A percentile compares a stretch with the other conserved stretches of the same genome.
These are phyloP conservation scores for Sphaeridia pumilis DNA, from an alignment of 2,888 invertebrate genomes.

Conservation along the genomic window DNA sequence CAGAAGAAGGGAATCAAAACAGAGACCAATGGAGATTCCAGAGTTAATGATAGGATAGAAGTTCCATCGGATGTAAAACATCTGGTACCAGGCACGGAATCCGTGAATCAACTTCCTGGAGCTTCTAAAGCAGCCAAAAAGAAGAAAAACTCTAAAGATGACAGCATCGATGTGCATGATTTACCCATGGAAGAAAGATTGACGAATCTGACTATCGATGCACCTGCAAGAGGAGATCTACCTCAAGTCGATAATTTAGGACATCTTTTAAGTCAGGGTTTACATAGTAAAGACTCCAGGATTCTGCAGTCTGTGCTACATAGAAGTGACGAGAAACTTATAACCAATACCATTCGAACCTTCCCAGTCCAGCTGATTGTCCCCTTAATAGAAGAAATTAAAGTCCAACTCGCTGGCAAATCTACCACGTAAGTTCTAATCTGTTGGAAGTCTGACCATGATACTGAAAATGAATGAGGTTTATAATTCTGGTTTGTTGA, in stretches of 20 bases:
- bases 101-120: slow-evolving; percentile 21
- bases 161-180: slow-evolving; percentile 38
- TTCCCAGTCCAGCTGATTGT: slow-evolving; percentile 65
- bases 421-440: slow-evolving; percentile 51
- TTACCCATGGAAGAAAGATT: slow-evolving; percentile 72
- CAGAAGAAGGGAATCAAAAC: slow-evolving; percentile 12
- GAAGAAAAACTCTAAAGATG: slow-evolving; percentile 38
- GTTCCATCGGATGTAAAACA: slow-evolving; percentile 45
- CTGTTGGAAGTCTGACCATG: neutral
- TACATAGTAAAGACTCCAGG: slow-evolving; percentile 68
- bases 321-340: slow-evolving; percentile 53
- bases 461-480: neutral
- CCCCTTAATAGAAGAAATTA: slow-evolving; percentile 60
- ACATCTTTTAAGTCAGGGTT: slow-evolving; percentile 63
- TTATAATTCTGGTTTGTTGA: slow-evolving; percentile 1
- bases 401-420: slow-evolving; percentile 54
- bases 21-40: neutral
- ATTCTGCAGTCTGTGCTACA: slow-evolving; percentile 62
- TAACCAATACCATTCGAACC: slow-evolving; percentile 59
- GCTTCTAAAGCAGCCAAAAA: slow-evolving; percentile 36
- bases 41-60: slow-evolving; percentile 13
- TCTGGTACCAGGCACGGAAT: slow-evolving; percentile 41
- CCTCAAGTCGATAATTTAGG: slow-evolving; percentile 60
- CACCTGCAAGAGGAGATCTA: slow-evolving; percentile 43
- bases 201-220: slow-evolving; percentile 62